Evolutionary conservation across 1,140 invertebrate genomes (phyloP), one percentile per base, ranked within the genome.

Genomic region (Coenobita brevimanus): DNA sequence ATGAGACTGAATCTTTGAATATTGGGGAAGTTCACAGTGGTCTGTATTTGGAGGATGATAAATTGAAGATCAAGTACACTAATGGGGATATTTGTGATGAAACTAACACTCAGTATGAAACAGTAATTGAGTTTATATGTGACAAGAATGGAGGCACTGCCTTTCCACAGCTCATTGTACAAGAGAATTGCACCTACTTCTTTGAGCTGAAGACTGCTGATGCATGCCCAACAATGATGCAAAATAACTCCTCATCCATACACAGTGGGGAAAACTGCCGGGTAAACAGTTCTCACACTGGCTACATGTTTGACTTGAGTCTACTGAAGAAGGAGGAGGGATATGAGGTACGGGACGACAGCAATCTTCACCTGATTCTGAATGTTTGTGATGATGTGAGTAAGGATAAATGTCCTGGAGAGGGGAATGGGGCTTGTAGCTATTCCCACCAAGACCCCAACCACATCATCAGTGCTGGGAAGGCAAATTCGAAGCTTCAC

Each of bases 101-200:
- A 17, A 41, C 57, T 21, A 73, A 78, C 17, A 41, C 81, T 43
- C 38, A 13, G 8, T 85, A 81, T 27, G 76, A 88, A 36, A 90
- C 86, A 38, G 27, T 89, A 43, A 90, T 90, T 27, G 78, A 82
- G 43, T 90, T 90, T 21, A 80, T 82, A 36, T 90, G 89, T 84
- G 81, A 88, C 33, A 71, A 89, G 60, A 64, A 90, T 57, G 82
- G 81, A 27, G 27, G 73, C 0, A 82, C 69, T 62, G 54, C 89
- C 54, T 88, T 76, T 41, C 89, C 89, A 73, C 75, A 76, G 38
- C 54, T 89, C 27, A 21, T 82, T 67, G 62, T 57, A n/a, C 50
- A 82, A 57, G 89, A 89, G 38, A 75, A 86, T n/a, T 90, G 87
- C 78, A 86, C 43, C n/a, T 88, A 82, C 30, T 21, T 86, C 33